Base-by-base conservation (phyloP, 64 coral and sea anemone species). In the Dendrophyllia cribrosa region DNA sequence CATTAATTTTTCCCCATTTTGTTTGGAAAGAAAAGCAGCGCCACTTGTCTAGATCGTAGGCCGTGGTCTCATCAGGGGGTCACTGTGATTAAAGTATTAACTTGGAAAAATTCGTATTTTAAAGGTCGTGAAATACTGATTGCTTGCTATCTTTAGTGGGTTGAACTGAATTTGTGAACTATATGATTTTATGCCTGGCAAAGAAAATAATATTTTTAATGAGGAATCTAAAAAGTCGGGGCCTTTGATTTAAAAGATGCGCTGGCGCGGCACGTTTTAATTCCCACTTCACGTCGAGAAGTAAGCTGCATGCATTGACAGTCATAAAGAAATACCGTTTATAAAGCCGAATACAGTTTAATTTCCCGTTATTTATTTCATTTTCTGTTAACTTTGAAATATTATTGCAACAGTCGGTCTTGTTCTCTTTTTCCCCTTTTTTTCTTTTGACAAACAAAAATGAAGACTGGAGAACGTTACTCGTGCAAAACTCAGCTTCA, bases 21-120 rank as follows among this genome's bases (percentile, higher is more conserved):
- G 13, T 48, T 49, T 67, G 62, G 10, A 21, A 65, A 67, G 61
- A 84, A 67, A 67, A 19, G 62, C 6, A 84, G 80, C 80, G 80
- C 80, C 80, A 65, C 20, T 84, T 51, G 80, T 84, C 80, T 84
- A 65, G 60, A 11, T 21, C 17, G 45, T 19, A 22, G 77, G 43
- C 65, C 44, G 64, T 44, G 19, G 43, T 84, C 80, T 44, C 43
- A 45, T 50, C 61, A 67, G n/a, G 80, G 25, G 56, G 7, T 44
- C 79, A 9, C 45, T 11, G 59, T 47, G 45, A 34, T 34, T 34
- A 34, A 34, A 34, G 34, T 34, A 34, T 84, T 67, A 11, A 26
- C 6, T 51, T 20, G 15, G 12, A 75, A 50, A 50, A 75, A 16
- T 75, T 19, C 20, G 15, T 20, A 47, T 44, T 6, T 17, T 17